Evolutionary conservation across 1,140 invertebrate genomes (phyloP).

Genomic region (Drosophila miranda): DNA sequence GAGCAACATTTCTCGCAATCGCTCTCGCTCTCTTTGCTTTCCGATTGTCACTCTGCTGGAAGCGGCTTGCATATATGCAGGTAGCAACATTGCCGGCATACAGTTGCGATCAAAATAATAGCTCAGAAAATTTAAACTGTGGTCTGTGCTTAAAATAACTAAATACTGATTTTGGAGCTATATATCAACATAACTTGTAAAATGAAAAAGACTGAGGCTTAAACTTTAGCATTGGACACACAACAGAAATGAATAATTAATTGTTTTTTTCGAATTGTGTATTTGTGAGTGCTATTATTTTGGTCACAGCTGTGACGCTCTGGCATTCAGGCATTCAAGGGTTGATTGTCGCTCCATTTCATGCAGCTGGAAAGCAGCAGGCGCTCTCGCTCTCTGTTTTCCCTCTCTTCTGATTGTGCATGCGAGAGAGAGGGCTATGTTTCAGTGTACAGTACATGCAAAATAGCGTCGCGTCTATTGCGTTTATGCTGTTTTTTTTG

Average conservation of each 20-base stretch:
- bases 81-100: neutral
- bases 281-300: no score
- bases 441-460: slow-evolving; percentile 75
- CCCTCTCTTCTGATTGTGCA: slow-evolving; percentile 24
- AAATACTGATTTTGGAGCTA: no score
- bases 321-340: neutral
- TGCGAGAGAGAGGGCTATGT: slow-evolving; percentile 20
- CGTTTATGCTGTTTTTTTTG: slow-evolving; percentile 18
- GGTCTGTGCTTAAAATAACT: no score
- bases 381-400: slow-evolving; percentile 27
- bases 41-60: slow-evolving; percentile 36
- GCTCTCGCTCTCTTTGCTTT: slow-evolving; percentile 9
- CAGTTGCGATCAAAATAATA: slow-evolving; percentile 2
- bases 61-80: slow-evolving; percentile 31
- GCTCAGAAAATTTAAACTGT: neutral
- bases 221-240: no score
- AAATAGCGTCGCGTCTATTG: slow-evolving; percentile 47
- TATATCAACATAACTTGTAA: no score
- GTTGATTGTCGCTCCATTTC: slow-evolving; percentile 37
- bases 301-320: no score
- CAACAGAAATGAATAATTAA: no score
- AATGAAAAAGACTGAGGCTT: no score
- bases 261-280: no score
- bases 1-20: slow-evolving; percentile 1
- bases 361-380: slow-evolving; percentile 27